These are phyloP conservation scores for Alethe castanea DNA, from an alignment of 2,113 vertebrate genomes.

Conservation along the genomic window DNA sequence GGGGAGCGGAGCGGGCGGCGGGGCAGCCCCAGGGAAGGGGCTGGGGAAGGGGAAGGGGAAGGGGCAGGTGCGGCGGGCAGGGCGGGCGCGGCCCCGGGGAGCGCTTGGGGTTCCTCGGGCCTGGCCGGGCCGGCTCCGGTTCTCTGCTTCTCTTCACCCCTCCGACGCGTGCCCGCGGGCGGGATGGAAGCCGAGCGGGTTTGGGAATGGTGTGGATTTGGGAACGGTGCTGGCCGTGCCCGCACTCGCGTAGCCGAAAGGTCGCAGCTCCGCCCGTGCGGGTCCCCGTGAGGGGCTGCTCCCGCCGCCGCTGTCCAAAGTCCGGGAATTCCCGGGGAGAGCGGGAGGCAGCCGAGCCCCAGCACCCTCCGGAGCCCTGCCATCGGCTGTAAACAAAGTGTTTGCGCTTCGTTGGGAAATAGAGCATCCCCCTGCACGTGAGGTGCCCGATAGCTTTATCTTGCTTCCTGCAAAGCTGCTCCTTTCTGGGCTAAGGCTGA, in stretches of 20 bases:
- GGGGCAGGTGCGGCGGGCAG: not conserved
- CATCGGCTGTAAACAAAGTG: accelerated
- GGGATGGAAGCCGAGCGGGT: accelerated
- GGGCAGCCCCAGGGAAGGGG: too few relatives aligned
- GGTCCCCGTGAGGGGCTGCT: accelerated
- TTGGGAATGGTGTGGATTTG: accelerated
- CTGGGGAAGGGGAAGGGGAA: not conserved
- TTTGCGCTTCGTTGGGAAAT: not conserved
- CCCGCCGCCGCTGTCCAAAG: not conserved
- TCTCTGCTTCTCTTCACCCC: too few relatives aligned
- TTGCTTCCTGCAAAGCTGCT: not conserved
- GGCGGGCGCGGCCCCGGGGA: not conserved
- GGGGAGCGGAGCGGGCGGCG: not conserved
- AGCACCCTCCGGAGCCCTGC: accelerated
- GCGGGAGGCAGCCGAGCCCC: not conserved
- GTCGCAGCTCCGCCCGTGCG: accelerated
- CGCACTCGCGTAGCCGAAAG: accelerated
- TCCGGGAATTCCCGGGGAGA: not conserved
- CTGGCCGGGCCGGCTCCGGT: too few relatives aligned
- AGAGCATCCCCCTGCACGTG: not conserved
- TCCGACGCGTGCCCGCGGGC: accelerated
- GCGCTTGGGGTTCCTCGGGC: not conserved
- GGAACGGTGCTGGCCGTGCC: accelerated
- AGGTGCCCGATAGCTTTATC: not conserved
- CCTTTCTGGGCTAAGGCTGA: not conserved